A percentile compares a stretch with the other conserved stretches of the same genome.
phyloP scores from a whole-genome alignment of 1,140 invertebrate genomes.

The Aphis gossypii region DNA sequence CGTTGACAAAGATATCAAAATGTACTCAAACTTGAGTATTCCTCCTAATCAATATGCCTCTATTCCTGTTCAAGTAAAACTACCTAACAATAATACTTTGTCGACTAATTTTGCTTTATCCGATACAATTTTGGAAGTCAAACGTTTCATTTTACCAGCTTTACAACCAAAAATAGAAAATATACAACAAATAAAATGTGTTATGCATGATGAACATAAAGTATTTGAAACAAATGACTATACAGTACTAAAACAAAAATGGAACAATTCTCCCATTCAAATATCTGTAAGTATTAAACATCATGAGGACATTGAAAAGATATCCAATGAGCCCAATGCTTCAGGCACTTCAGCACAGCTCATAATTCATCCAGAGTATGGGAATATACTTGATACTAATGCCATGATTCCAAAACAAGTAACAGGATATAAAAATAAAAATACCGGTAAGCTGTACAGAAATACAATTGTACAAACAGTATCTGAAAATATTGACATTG shows the following conservation, averaged over 20 bases:
- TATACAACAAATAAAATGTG: conserved; percentile 39
- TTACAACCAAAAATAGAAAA: conserved; percentile 33
- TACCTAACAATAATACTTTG: background rate
- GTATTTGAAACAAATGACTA: background rate
- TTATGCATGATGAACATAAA: background rate
- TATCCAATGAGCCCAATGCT: background rate
- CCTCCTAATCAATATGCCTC: background rate
- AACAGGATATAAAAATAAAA: conserved; percentile 9
- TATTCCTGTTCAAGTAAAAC: background rate
- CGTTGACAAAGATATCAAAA: background rate
- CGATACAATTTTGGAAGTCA: conserved; percentile 44
- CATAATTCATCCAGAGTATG: background rate
- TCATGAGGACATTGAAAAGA: background rate
- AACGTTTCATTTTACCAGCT: background rate
- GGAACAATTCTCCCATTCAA: background rate
- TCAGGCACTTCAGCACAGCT: background rate
- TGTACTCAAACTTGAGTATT: background rate
- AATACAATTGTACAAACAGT: conserved; percentile 20
- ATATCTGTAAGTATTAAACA: conserved; percentile 22
- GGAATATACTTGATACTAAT: conserved; percentile 12
- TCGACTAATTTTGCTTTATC: background rate
- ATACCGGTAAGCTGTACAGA: background rate
- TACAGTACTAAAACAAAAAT: conserved; percentile 8
- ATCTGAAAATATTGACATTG: background rate
- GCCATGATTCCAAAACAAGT: background rate